Evolutionary conservation across 2,113 vertebrate species (phyloP).

Genomic region (Strix aluco): DNA sequence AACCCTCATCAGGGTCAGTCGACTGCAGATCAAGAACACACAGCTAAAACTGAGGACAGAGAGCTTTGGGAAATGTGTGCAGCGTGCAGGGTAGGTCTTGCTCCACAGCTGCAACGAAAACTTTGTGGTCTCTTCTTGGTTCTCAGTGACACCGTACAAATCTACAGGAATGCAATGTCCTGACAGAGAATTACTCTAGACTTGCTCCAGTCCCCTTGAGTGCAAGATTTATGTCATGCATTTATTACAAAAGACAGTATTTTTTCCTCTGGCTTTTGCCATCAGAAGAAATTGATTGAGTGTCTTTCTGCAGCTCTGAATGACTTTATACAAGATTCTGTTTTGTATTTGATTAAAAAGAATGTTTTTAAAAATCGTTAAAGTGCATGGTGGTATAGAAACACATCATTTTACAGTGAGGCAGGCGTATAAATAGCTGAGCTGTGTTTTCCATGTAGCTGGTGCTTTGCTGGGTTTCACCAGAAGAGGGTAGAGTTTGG

Average conservation of each 20-base stretch:
- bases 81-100: not conserved
- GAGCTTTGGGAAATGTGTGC: not conserved
- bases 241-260: not conserved
- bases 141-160: not conserved
- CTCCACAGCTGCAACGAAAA: not conserved
- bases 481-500: conserved; percentile 79
- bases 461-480: conserved; percentile 72
- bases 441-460: not conserved
- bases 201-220: not conserved
- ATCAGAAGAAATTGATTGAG: not conserved
- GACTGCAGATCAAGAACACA: not conserved
- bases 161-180: not conserved
- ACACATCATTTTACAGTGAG: not conserved
- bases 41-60: not conserved
- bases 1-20: not conserved
- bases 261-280: not conserved
- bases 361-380: not conserved
- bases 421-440: not conserved
- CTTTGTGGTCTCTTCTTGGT: not conserved
- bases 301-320: not conserved
- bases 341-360: not conserved
- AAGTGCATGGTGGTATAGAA: not conserved
- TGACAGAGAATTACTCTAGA: not conserved
- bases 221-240: not conserved
- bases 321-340: not conserved